A percentile compares a stretch with the other conserved stretches of the same genome.
Evolutionary conservation across 2,113 vertebrate genomes (phyloP).

Genomic region (Engraulis encrasicolus): DNA sequence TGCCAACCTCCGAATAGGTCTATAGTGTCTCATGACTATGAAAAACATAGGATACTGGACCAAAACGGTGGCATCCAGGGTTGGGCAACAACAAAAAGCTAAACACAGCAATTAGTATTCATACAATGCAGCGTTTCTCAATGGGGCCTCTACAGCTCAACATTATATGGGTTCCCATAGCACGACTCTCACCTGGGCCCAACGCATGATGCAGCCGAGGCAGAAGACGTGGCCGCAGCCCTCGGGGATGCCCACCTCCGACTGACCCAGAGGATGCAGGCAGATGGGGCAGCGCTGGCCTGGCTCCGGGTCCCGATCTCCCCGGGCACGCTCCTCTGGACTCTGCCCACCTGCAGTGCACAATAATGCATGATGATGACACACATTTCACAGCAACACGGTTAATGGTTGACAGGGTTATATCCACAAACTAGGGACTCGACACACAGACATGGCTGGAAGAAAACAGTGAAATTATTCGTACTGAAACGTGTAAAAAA

Average conservation of each 20-base stretch:
- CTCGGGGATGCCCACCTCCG: slow-evolving; percentile 88
- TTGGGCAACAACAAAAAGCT: too few species aligned
- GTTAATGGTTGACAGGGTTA: slow-evolving; percentile 2
- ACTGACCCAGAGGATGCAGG: slow-evolving; percentile 79
- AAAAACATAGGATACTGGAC: too few species aligned
- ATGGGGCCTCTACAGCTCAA: too few species aligned
- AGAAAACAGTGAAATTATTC: not conserved
- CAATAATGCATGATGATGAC: too few species aligned
- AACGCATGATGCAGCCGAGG: slow-evolving; percentile 90
- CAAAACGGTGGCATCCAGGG: too few species aligned
- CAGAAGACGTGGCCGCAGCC: slow-evolving; percentile 93
- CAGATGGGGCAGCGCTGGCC: slow-evolving; percentile 90
- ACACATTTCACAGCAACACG: slow-evolving; percentile 5
- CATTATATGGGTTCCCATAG: too few species aligned
- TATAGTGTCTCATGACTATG: too few species aligned
- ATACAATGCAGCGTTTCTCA: too few species aligned
- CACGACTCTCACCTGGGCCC: slow-evolving; percentile 91
- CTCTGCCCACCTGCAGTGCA: slow-evolving; percentile 75
- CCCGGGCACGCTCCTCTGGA: slow-evolving; percentile 65
- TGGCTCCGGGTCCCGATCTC: slow-evolving; percentile 70
- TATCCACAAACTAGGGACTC: not conserved
- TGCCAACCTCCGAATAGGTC: too few species aligned
- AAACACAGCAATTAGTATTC: too few species aligned
- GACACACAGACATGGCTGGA: not conserved
- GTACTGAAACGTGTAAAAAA: too few species aligned